These are phyloP conservation scores for Colletes gigas DNA, from an alignment of 1,140 invertebrate genomes.

Conservation along the genomic window DNA sequence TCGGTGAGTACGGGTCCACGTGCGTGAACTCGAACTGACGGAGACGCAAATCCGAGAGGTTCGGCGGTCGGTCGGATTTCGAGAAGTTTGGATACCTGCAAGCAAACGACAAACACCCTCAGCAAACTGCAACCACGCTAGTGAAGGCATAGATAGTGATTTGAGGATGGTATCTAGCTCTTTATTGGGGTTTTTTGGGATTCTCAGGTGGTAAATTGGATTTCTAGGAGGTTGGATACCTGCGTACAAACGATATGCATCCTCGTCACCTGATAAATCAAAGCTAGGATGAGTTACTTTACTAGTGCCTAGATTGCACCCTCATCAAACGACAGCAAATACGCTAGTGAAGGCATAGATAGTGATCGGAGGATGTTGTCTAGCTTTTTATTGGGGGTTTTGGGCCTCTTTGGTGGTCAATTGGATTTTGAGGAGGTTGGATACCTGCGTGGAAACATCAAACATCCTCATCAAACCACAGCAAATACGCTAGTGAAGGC, in stretches of 20 bases:
- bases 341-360: neutral
- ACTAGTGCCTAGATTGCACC: too few relatives aligned
- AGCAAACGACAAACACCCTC: neutral
- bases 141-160: neutral
- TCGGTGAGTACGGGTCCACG: slow-evolving; percentile 78
- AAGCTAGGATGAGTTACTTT: too few relatives aligned
- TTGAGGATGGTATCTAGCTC: too few relatives aligned
- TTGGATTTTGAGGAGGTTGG: slow-evolving; percentile 75
- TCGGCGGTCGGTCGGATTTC: slow-evolving; percentile 74
- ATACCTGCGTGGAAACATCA: slow-evolving; percentile 62
- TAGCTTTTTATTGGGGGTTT: too few relatives aligned
- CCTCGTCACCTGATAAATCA: too few relatives aligned
- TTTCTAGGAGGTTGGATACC: too few relatives aligned
- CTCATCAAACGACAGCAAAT: neutral
- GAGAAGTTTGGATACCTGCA: slow-evolving; percentile 75
- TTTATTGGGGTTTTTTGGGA: too few relatives aligned
- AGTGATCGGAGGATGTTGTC: too few relatives aligned
- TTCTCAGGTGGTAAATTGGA: too few relatives aligned
- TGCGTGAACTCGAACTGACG: slow-evolving; percentile 76
- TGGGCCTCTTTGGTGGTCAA: slow-evolving; percentile 71
- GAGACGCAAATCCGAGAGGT: slow-evolving; percentile 74
- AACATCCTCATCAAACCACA: neutral
- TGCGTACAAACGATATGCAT: too few relatives aligned
- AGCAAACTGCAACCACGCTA: neutral
- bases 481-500: neutral